Conservation (phyloP, 2,113 vertebrate species). For the Cricetomys ansorgei region DNA sequence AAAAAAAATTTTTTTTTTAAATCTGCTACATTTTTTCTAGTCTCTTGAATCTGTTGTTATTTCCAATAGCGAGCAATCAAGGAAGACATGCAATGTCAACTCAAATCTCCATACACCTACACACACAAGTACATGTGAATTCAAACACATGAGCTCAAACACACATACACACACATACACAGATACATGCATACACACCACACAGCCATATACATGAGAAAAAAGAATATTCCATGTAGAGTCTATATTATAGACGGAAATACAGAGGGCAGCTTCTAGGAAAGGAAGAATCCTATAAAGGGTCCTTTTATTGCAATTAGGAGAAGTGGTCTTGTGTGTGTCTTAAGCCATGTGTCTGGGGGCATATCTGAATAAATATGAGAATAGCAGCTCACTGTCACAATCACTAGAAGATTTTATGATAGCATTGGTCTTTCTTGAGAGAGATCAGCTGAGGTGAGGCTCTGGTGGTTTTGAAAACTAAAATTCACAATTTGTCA, state of each 20-base stretch:
- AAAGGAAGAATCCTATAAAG: background rate
- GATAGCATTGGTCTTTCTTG: background rate
- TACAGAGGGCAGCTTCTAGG: background rate
- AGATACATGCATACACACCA: background rate
- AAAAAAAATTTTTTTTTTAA: too few relatives aligned
- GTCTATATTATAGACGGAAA: background rate
- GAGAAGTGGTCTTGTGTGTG: background rate
- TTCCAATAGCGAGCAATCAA: too few relatives aligned
- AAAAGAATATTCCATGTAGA: background rate
- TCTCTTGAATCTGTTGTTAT: too few relatives aligned
- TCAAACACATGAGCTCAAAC: background rate
- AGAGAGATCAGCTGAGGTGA: background rate
- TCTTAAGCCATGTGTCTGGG: background rate
- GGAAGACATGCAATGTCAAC: too few relatives aligned
- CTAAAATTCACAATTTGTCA: background rate
- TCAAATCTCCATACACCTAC: too few relatives aligned
- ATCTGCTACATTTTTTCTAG: too few relatives aligned
- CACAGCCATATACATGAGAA: background rate
- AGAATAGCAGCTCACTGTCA: background rate
- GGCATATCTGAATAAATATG: background rate
- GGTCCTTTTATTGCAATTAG: background rate
- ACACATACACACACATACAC: background rate
- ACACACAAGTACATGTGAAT: background rate
- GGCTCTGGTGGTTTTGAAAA: background rate
- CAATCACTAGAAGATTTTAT: background rate